Base-by-base conservation (phyloP, 2,113 vertebrate genomes). In the Pelmatolapia mariae region DNA sequence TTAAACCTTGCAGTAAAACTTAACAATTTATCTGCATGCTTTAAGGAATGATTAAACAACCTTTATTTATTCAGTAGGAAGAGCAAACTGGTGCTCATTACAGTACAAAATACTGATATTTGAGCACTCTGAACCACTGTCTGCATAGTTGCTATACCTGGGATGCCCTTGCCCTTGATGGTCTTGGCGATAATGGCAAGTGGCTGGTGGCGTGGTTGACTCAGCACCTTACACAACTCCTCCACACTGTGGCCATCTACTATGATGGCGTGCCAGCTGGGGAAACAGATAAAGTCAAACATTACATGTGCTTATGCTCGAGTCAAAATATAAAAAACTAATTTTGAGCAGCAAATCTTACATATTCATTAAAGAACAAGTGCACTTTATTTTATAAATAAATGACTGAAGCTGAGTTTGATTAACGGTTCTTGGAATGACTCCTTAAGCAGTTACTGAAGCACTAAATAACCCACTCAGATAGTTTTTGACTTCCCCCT, bases 211-310 rank as follows among this genome's bases (percentile, higher is more conserved):
- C 97, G 97, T 38, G 97, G 96, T 91, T 98, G 97, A 89, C 96
- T 97, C 29, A 99, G 97, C 85, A 97, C 98, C 93, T 99, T 98
- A 91, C 98, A 99, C 79, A 99, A 95, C 86, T 99, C 98, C 85
- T 99, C 98, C 92, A 99, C 98, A 2, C 98, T 98, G 96, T 99
- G 98, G 18, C 98, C 98, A 10, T 99, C 98, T 82, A 98, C 98
- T 0, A 98, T 96, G 87, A 98, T 91, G 18, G 97, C 90, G 1
- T 98, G 97, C 98, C 98, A 99, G 56, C 98, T 99, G 94, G 29
- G 50, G 40, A 59, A 61, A 87, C 38, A 86, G 10, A 40, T 10
- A 24, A 88, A 24, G 84, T 47, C 1, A 52, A 31, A 85, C 40
- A 31, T 87, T 61, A 80, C 78, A 76, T 4, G 15, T 31, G 16